Evolutionary conservation across 2,797 vertebrate genomes (phyloP), one percentile per base, ranked within the genome.

Genomic region (Pampus argenteus): DNA sequence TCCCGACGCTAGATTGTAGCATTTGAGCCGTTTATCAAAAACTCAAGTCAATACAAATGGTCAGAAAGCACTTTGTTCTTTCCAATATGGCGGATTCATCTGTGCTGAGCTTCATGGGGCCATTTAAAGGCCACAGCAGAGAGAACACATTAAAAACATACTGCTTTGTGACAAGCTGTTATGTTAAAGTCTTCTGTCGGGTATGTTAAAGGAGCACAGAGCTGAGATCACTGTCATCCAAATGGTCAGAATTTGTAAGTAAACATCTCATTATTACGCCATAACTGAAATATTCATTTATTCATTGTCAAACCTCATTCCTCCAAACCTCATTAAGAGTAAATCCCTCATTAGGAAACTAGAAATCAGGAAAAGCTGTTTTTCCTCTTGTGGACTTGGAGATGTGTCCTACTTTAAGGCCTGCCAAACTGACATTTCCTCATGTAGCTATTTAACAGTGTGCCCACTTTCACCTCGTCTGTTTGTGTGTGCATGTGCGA

Each of bases 111-210:
- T 6, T 78, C 54, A 64, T n/a, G 55, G 72, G 73, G 82, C 22
- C 84, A 65, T 73, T 83, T 77, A 86, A 77, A 90, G 89, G 88
- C 87, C 79, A 85, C 25, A 76, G 74, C 56, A 52, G 71, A 79
- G 29, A 65, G 78, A 84, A 69, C 71, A 79, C 65, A 64, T 59
- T 40, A 51, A 74, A 51, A 74, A 60, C 67, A 74, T 68, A 70
- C 74, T 81, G 74, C 69, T 65, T 44, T n/a, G 72, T 73, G 79
- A 79, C 65, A 74, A 51, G 62, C 76, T 71, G 73, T 47, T 54
- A 61, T 71, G 45, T 67, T 71, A 2, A 66, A 71, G 70, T 72
- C 78, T 61, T 73, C 56, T 10, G 49, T 66, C 54, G 45, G 25
- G 29, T 60, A 57, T 54, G 31, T 71, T 38, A 74, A 57, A 70